Evolutionary conservation across 2,888 invertebrate genomes (phyloP), one percentile per base, ranked within the genome.

Genomic region (Leucoma salicis): DNA sequence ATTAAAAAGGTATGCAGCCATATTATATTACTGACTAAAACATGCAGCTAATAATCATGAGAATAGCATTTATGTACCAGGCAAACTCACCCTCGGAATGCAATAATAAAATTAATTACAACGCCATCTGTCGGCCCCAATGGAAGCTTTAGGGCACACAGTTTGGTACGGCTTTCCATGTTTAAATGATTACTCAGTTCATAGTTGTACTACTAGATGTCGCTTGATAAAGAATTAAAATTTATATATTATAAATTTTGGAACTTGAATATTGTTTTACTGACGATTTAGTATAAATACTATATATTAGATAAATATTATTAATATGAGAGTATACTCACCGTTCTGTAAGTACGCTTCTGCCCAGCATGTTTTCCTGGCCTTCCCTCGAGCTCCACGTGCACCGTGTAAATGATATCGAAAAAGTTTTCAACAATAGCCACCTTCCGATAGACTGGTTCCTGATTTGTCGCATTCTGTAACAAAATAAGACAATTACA

Each of bases 401-500:
- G 98, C 11, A 98, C 97, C 36, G 95, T 95, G 87, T 97, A 97
- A 72, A 98, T 98, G 54, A 98, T 98, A 77, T 98, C 96, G 79
- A 97, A 98, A 90, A 98, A 98, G 74, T 98, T 96, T 87, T 98
- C 98, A n/a, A 98, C 98, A 25, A 98, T 94, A 0, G 98, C 98
- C 33, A 98, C 98, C 78, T 97, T 95, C 70, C 97, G 94, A 83
- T 95, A 97, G 11, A 95, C 93, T 39, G 94, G 92, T 44, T 94
- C 94, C 51, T 94, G 94, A 63, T 83, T 92, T 31, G 91, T 81
- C 5, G 94, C 92, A 67, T 94, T 94, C 94, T 95, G 91, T 25
- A 92, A 93, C 77, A 80, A 85, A 21, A 21, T 4, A 18, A 29
- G 11, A 21, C 11, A 18, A 21, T n/a, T n/a, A n/a, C n/a, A n/a